Percentiles rank a stretch among this genome's conserved stretches.
phyloP scores from a whole-genome alignment of 2,888 invertebrate species.

The Amphipyra tragopoginis region DNA sequence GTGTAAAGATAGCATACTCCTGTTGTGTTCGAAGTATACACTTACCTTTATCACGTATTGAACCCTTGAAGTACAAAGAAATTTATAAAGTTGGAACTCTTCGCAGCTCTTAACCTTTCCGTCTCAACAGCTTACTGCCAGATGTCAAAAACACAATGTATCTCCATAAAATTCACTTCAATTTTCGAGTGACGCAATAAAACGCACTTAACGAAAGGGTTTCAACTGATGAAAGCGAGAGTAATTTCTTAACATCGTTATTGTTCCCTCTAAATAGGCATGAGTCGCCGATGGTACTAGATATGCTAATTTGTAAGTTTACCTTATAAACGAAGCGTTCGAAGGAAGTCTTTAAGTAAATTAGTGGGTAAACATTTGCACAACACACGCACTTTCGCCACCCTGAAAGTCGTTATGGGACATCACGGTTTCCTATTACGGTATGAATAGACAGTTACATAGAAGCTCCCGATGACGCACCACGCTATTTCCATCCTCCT shows the following conservation, averaged over 20 bases:
- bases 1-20: conserved; percentile 24
- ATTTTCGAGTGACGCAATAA: conserved; percentile 47
- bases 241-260: conserved; percentile 63
- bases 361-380: conserved; percentile 59
- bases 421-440: conserved; percentile 36
- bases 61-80: conserved; percentile 28
- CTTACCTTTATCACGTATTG: conserved; percentile 44
- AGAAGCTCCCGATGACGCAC: conserved; percentile 52
- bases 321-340: conserved; percentile 59
- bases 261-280: conserved; percentile 61
- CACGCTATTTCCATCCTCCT: conserved; percentile 49
- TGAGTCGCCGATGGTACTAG: conserved; percentile 63
- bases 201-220: conserved; percentile 54
- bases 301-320: conserved; percentile 64
- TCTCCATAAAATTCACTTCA: conserved; percentile 45
- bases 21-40: conserved; percentile 19
- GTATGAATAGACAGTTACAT: conserved; percentile 46
- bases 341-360: conserved; percentile 57
- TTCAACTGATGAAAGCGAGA: conserved; percentile 53
- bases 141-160: conserved; percentile 48
- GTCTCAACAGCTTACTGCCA: conserved; percentile 35
- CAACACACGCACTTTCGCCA: conserved; percentile 64
- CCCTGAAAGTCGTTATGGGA: conserved; percentile 46
- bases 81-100: conserved; percentile 23
- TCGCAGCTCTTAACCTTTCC: conserved; percentile 39